phyloP scores from a whole-genome alignment of 1,140 invertebrate genomes.

The Drosophila pandora region DNA sequence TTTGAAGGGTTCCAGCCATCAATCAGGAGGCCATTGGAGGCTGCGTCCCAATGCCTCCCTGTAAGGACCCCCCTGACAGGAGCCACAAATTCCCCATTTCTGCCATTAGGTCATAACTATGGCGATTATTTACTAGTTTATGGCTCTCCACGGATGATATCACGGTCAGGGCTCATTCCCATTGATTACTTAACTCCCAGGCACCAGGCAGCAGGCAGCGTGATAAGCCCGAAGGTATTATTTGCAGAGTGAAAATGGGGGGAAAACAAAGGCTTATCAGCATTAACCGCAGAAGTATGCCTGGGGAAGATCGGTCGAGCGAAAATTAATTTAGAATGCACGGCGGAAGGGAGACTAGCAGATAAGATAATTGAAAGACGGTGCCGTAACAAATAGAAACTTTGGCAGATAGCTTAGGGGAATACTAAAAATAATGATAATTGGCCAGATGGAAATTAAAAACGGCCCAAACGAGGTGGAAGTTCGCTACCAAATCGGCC shows the following conservation, averaged over 20 bases:
- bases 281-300: not conserved
- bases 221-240: constrained; percentile 27
- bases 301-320: constrained; percentile 12
- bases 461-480: not conserved
- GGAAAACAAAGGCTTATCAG: constrained; percentile 41
- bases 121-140: constrained; percentile 18
- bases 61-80: not conserved
- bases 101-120: not conserved
- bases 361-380: constrained; percentile 51
- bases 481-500: not conserved
- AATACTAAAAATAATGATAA: constrained; percentile 4
- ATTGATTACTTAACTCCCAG: constrained; percentile 32
- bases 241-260: constrained; percentile 16
- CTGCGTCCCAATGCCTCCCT: constrained; percentile 41
- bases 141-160: constrained; percentile 23
- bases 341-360: constrained; percentile 34
- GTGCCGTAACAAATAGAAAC: constrained; percentile 10
- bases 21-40: constrained; percentile 4
- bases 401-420: constrained; percentile 26
- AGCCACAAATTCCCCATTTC: not conserved
- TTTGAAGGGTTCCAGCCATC: not conserved
- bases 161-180: constrained; percentile 19
- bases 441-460: constrained; percentile 6
- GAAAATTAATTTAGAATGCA: constrained; percentile 66
- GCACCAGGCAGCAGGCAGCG: not conserved